Conservation (phyloP, 2,797 vertebrate genomes). For the Alauda arvensis region DNA sequence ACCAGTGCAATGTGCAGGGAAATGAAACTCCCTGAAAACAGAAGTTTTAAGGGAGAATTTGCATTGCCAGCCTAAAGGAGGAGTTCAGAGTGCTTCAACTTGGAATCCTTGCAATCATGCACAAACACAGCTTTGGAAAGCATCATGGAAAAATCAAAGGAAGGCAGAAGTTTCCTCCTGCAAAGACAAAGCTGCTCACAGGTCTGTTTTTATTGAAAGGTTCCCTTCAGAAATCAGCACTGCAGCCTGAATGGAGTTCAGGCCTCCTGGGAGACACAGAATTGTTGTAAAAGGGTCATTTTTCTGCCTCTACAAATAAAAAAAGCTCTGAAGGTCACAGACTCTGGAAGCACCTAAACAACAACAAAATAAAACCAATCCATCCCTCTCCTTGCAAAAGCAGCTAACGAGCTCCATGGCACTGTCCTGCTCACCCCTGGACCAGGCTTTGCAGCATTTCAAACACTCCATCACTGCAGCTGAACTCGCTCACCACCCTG, state of each 20-base stretch:
- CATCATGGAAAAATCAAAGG: slow-evolving; percentile 40
- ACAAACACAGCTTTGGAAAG: slow-evolving; percentile 46
- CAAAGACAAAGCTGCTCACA: slow-evolving; percentile 50
- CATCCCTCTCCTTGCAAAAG: not conserved
- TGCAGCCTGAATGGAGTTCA: slow-evolving; percentile 19
- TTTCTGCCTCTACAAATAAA: slow-evolving; percentile 2
- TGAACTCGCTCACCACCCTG: not conserved
- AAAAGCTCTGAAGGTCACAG: not conserved
- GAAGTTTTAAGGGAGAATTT: not conserved
- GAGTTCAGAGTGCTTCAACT: slow-evolving; percentile 2
- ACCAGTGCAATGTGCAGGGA: not conserved
- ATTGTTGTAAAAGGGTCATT: slow-evolving; percentile 21
- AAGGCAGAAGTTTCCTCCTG: slow-evolving; percentile 25
- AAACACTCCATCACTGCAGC: not conserved
- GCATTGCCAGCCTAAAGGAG: slow-evolving; percentile 3
- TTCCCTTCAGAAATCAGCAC: slow-evolving; percentile 23
- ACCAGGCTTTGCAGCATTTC: not conserved
- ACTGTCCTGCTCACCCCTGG: not conserved
- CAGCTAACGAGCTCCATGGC: not conserved
- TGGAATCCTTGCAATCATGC: slow-evolving; percentile 11
- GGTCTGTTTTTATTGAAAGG: slow-evolving; percentile 10
- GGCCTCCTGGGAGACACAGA: slow-evolving; percentile 4
- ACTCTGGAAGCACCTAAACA: slow-evolving; percentile 32
- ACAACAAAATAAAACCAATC: slow-evolving; percentile 11
- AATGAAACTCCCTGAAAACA: slow-evolving; percentile 19